A percentile compares a stretch with the other conserved stretches of the same genome.
phyloP scores from a whole-genome alignment of 2,113 vertebrate genomes.

The Pituophis catenifer region DNA sequence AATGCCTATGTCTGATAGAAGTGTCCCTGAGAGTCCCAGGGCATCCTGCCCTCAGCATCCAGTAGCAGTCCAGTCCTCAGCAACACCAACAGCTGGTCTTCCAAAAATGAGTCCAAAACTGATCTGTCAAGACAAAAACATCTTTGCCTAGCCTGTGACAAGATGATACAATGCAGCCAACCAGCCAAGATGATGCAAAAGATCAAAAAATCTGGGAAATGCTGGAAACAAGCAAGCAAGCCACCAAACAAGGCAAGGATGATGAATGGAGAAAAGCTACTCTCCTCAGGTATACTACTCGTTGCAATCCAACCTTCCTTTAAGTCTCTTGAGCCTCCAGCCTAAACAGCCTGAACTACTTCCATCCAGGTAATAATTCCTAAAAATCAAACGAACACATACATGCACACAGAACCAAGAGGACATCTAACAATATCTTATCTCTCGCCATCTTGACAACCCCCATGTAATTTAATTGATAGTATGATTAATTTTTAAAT shows the following conservation, averaged over 20 bases:
- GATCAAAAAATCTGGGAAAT: not conserved
- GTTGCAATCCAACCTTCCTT: not conserved
- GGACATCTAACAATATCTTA: not conserved
- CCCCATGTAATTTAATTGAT: not conserved
- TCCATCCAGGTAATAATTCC: not conserved
- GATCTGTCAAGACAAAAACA: not conserved
- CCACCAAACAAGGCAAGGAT: not conserved
- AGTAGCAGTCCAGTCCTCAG: not conserved
- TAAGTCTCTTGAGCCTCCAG: not conserved
- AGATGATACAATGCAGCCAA: not conserved
- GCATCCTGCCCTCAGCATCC: not conserved
- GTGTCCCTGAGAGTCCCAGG: not conserved
- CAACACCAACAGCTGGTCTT: not conserved
- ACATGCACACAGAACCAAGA: not conserved
- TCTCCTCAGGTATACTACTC: not conserved
- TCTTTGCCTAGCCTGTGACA: not conserved
- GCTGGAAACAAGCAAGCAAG: not conserved
- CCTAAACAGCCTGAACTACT: not conserved
- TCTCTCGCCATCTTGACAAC: not conserved
- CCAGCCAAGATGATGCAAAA: not conserved
- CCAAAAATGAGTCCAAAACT: not conserved
- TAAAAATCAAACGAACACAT: not conserved
- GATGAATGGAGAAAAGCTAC: not conserved
- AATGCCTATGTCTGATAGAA: not conserved
- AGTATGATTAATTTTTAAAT: not conserved